Percentiles rank a stretch among this genome's conserved stretches.
These are phyloP conservation scores for Crematogaster levior DNA, from an alignment of 2,888 invertebrate species.

Conservation along the genomic window DNA sequence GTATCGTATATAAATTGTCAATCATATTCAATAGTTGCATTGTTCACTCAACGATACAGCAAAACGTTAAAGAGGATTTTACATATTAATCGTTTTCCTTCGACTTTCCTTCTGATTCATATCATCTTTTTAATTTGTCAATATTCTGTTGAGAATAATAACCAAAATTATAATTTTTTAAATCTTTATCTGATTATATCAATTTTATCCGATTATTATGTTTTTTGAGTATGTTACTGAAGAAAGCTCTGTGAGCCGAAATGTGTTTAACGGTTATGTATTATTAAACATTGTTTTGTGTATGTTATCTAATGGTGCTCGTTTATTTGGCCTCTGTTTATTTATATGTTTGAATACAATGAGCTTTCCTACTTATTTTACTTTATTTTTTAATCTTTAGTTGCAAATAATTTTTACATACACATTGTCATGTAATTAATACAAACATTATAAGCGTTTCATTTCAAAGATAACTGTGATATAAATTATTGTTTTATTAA, in stretches of 20 bases:
- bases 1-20: slow-evolving; percentile 45
- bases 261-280: no score
- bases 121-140: not conserved
- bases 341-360: no score
- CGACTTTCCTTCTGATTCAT: not conserved
- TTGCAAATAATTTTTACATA: not conserved
- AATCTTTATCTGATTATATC: no score
- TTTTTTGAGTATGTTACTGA: no score
- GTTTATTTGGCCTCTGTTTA: no score
- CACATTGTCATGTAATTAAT: no score
- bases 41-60: slow-evolving; percentile 18
- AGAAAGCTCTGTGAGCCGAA: no score
- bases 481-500: not conserved
- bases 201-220: no score
- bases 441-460: not conserved
- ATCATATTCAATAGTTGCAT: slow-evolving; percentile 11
- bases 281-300: no score
- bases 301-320: no score
- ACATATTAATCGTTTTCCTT: not conserved
- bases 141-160: not conserved
- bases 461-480: not conserved
- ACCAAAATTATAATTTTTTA: no score
- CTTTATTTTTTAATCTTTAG: not conserved
- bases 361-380: no score
- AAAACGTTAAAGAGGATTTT: slow-evolving; percentile 21